Base-by-base conservation (phyloP, 2,797 vertebrate species). In the Erpetoichthys calabaricus region DNA sequence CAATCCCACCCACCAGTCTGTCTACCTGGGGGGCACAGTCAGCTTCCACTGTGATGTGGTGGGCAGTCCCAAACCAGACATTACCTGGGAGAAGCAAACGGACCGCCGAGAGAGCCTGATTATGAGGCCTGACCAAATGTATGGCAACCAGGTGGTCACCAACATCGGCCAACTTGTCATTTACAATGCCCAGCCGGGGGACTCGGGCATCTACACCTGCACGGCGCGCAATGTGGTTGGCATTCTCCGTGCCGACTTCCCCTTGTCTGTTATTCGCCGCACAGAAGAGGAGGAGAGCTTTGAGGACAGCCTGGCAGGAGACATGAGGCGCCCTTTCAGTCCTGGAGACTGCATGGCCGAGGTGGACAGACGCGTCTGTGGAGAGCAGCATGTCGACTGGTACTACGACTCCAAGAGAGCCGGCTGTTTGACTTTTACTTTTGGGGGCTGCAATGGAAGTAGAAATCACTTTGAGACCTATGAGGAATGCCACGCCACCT, bases 71-170 rank as follows among this genome's bases (percentile, higher is more conserved):
- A 82, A 81, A 10, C 96, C 95, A 0, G 87, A 92, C 43, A 81
- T 99, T 58, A 94, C 91, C 3, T 99, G 96, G 96, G 94, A 99
- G 76, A 98, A 97, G 66, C 90, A 91, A 71, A 89, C 87, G 0
- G 89, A 93, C 8, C 75, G 77, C 2, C 85, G 73, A 0, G 87
- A 92, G 49, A 84, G 80, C 47, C 85, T 91, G 45, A 84, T 95
- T 65, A 95, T 99, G 94, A 79, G 89, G 58, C 94, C 94, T 0
- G 96, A 98, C 73, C 94, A 91, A 76, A 96, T 99, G 92, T 97
- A 97, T 0, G 94, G 92, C 63, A 99, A 97, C 0, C 83, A 97
- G 59, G 96, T 97, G 3, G 92, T 98, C 67, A 99, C 96, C 61
- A 99, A 95, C 80, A 91, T 94, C 0, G 96, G 93, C 3, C 94